A percentile compares a stretch with the other conserved stretches of the same genome.
phyloP scores from a whole-genome alignment of 2,888 invertebrate genomes.

The Diarsia rubi region DNA sequence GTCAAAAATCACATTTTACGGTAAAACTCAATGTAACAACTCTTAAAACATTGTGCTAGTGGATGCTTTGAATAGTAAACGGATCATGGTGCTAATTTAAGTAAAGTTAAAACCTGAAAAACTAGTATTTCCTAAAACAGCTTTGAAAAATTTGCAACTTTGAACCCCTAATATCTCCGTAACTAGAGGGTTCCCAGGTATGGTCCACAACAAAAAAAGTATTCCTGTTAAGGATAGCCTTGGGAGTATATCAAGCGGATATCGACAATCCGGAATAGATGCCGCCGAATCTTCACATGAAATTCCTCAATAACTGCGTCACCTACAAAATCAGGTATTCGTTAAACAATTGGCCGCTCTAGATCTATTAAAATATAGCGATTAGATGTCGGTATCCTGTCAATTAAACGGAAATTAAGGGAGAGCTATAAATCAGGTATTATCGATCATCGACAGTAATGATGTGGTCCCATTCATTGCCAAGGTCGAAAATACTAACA shows the following conservation, averaged over 20 bases:
- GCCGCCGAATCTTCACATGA: background rate
- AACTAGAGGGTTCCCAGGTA: no score
- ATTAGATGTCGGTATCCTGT: conserved; percentile 20
- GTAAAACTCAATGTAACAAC: no score
- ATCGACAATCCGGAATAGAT: background rate
- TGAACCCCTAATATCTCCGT: no score
- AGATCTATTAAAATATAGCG: conserved; percentile 15
- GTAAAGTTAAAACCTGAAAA: no score
- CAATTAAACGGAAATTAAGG: conserved; percentile 32
- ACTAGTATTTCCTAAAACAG: no score
- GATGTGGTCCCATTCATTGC: conserved; percentile 11
- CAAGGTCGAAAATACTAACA: conserved; percentile 26
- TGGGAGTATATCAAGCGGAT: background rate
- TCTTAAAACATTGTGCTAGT: no score
- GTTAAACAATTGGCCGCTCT: conserved; percentile 26
- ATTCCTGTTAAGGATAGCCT: no score
- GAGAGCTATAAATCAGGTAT: conserved; percentile 22
- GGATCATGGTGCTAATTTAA: no score
- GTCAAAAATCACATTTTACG: no score
- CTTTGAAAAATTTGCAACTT: no score
- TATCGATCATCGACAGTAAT: conserved; percentile 2
- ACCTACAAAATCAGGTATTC: conserved; percentile 1
- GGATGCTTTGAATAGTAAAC: no score
- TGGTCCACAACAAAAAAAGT: no score
- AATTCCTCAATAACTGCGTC: conserved; percentile 11